phyloP scores from a whole-genome alignment of 2,888 invertebrate genomes.

The Ectemnius lituratus region DNA sequence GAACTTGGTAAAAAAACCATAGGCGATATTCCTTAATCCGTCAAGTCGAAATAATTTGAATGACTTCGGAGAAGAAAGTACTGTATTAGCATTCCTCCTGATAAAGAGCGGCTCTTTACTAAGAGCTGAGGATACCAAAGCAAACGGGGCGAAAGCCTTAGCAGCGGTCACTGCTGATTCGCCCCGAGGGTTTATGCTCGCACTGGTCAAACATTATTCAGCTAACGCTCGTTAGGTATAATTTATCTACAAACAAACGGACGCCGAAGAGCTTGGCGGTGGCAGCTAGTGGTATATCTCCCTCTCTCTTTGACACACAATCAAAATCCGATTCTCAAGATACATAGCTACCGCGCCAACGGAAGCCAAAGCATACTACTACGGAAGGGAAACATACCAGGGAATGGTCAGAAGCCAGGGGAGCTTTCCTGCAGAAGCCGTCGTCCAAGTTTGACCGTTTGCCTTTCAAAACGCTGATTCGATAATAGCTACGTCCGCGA shows the following conservation, averaged over 20 bases:
- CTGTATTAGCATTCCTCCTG: background rate
- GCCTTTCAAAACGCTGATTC: constrained; percentile 66
- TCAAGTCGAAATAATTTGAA: background rate
- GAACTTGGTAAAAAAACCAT: background rate
- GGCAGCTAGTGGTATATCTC: constrained; percentile 7
- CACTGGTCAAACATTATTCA: background rate
- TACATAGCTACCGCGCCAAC: background rate
- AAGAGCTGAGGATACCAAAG: background rate
- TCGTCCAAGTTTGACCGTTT: constrained; percentile 61
- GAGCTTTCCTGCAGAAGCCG: background rate
- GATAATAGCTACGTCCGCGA: constrained; percentile 47
- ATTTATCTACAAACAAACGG: constrained; percentile 5
- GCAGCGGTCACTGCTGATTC: constrained; percentile 1
- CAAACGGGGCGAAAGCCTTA: constrained; percentile 1
- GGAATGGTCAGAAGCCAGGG: constrained; percentile 7
- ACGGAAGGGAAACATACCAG: constrained; percentile 15
- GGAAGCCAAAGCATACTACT: background rate
- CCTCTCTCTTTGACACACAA: background rate
- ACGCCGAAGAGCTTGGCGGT: constrained; percentile 1
- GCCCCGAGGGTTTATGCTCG: constrained; percentile 20
- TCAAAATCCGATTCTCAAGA: constrained; percentile 6
- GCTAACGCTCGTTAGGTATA: constrained; percentile 4
- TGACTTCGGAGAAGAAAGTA: background rate
- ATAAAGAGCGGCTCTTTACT: background rate
- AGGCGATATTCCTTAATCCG: background rate